A percentile compares a stretch with the other conserved stretches of the same genome.
Evolutionary conservation across 2,113 vertebrate genomes (phyloP).

Genomic region (Burhinus bistriatus): DNA sequence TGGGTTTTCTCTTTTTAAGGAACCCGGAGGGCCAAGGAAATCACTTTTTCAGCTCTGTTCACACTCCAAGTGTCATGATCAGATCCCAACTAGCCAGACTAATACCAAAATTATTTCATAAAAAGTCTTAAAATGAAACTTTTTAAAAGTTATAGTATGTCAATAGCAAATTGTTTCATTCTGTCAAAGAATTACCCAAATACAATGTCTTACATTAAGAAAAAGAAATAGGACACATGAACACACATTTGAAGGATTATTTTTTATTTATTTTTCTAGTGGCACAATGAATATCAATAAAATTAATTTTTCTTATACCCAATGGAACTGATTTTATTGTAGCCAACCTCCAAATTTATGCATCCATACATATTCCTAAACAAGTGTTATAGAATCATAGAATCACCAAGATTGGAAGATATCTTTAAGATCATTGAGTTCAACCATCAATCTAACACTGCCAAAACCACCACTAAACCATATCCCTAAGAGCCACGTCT

Average conservation of each 20-base stretch:
- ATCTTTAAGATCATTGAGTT: too few relatives aligned
- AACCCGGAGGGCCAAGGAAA: not conserved
- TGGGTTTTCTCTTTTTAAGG: not conserved
- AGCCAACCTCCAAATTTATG: not conserved
- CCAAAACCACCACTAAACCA: too few relatives aligned
- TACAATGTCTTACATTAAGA: not conserved
- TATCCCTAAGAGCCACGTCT: too few relatives aligned
- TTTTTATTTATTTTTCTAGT: not conserved
- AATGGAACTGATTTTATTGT: not conserved
- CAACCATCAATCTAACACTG: too few relatives aligned
- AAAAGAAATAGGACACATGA: not conserved
- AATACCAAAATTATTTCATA: not conserved
- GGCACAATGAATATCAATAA: not conserved
- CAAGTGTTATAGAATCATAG: not conserved
- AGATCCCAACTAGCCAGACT: not conserved
- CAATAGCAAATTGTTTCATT: not conserved
- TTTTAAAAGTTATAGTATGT: not conserved
- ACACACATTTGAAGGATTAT: not conserved
- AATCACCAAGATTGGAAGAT: too few relatives aligned
- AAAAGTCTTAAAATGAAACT: not conserved
- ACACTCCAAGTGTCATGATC: not conserved
- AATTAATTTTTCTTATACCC: not conserved
- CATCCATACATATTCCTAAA: not conserved
- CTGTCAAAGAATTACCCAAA: not conserved
- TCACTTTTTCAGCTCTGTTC: not conserved